A percentile compares a stretch with the other conserved stretches of the same genome.
phyloP scores from a whole-genome alignment of 30 jellyfish, hydroid and myxozoan genomes.

The Aurelia sp. region DNA sequence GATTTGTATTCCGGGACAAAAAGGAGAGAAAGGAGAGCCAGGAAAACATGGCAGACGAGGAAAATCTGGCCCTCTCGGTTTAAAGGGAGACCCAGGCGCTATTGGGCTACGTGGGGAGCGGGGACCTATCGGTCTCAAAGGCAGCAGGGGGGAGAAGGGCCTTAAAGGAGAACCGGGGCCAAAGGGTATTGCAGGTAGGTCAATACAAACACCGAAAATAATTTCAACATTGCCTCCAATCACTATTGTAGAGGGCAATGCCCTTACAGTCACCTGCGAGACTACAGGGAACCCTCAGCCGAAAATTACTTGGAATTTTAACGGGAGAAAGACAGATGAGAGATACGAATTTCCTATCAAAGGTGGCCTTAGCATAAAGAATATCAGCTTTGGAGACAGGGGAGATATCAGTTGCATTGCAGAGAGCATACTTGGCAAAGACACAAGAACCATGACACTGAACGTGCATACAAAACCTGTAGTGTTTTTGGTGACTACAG shows the following conservation, averaged over 20 bases:
- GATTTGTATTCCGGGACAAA: conserved; percentile 22
- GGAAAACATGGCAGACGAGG: conserved; percentile 33
- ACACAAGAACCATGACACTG: not conserved
- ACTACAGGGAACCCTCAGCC: conserved; percentile 59
- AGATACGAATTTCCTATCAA: not conserved
- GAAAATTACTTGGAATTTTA: conserved; percentile 6
- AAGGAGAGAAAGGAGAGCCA: conserved; percentile 21
- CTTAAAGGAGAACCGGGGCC: not conserved
- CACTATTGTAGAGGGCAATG: not conserved
- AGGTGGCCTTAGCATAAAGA: conserved; percentile 2
- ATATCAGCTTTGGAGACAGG: conserved; percentile 19
- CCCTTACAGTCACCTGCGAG: conserved; percentile 9
- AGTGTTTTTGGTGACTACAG: not conserved
- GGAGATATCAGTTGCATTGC: conserved; percentile 33
- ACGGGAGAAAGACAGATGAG: conserved; percentile 21
- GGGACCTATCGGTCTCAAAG: not conserved
- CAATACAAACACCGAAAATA: conserved; percentile 18
- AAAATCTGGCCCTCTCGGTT: conserved; percentile 32
- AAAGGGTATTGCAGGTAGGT: conserved; percentile 23
- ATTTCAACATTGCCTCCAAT: not conserved
- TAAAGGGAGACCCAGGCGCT: conserved; percentile 36
- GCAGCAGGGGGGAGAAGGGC: not conserved
- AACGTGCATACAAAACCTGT: conserved; percentile 1
- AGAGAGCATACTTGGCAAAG: conserved; percentile 38
- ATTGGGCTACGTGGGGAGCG: not conserved